Evolutionary conservation across 2,113 vertebrate genomes (phyloP).

Genomic region (Thryonomys swinderianus): DNA sequence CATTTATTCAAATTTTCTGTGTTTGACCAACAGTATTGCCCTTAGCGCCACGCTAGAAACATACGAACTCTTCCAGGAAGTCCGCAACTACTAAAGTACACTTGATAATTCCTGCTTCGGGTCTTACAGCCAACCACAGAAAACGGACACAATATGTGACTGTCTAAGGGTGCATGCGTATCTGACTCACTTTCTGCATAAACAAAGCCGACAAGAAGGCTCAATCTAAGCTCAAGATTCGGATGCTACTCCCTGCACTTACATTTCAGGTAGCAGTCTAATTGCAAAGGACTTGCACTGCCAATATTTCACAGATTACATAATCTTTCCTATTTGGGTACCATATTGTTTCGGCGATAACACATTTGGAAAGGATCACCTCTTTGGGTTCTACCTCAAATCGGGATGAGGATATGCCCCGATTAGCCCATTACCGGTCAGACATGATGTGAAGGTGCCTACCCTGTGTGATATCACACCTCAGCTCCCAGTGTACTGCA

Average conservation of each 20-base stretch:
- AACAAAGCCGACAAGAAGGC: background rate
- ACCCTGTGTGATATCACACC: background rate
- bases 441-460: background rate
- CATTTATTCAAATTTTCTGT: background rate
- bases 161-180: background rate
- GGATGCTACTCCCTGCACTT: background rate
- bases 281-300: constrained; percentile 16
- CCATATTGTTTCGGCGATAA: constrained; percentile 1
- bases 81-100: background rate
- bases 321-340: constrained; percentile 5
- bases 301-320: constrained; percentile 41
- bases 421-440: background rate
- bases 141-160: background rate
- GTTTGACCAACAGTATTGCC: background rate
- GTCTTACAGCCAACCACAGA: background rate
- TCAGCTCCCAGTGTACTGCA: background rate
- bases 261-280: background rate
- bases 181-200: background rate
- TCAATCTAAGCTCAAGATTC: background rate
- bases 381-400: background rate
- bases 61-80: background rate
- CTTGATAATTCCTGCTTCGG: background rate
- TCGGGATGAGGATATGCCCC: background rate
- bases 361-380: background rate
- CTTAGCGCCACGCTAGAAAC: background rate